Evolutionary conservation across 92 coral and sea anemone species (phyloP), one percentile per base, ranked within the genome.

Genomic region (Desmophyllum pertusum): DNA sequence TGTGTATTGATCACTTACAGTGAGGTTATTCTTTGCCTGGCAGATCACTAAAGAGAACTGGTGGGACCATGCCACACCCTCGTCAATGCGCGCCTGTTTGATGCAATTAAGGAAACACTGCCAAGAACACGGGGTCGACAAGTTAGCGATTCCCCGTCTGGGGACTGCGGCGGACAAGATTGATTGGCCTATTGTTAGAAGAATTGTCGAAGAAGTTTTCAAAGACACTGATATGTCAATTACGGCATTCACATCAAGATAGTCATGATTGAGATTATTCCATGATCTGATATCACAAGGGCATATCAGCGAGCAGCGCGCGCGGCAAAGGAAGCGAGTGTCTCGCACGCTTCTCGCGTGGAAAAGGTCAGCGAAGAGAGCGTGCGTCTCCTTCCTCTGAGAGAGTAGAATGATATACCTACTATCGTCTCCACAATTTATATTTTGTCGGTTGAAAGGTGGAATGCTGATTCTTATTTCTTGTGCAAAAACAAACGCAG

Each of bases 81-180:
- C 78, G 11, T 77, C 94, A 2, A 83, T 92, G 89, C 93, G 78
- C 76, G 84, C 91, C 27, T 88, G 91, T 39, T 84, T 96, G 21
- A 66, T 78, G 39, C 81, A 86, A 45, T 73, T 96, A 81, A 89
- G 81, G 75, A 81, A 83, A 41, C 98, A 96, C 81, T 92, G 96
- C 50, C 50, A 74, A 46, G 89, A 86, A 29, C 83, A 94, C 59
- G 85, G 80, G 1, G 85, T 96, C 6, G 80, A 81, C 10, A 85
- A 88, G 75, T 48, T 96, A 64, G 89, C 93, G 1, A 77, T 96
- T 27, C 98, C 98, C 40, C 86, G 98, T 62, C 84, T 96, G 46
- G 98, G 98, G 37, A 86, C 98, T 23, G 98, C 93, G 15, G 91
- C 89, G 48, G 98, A 96, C 84, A 86, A 85, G 25, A 80, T 96